phyloP scores from a whole-genome alignment of 2,113 vertebrate genomes.

The Heterotis niloticus region DNA sequence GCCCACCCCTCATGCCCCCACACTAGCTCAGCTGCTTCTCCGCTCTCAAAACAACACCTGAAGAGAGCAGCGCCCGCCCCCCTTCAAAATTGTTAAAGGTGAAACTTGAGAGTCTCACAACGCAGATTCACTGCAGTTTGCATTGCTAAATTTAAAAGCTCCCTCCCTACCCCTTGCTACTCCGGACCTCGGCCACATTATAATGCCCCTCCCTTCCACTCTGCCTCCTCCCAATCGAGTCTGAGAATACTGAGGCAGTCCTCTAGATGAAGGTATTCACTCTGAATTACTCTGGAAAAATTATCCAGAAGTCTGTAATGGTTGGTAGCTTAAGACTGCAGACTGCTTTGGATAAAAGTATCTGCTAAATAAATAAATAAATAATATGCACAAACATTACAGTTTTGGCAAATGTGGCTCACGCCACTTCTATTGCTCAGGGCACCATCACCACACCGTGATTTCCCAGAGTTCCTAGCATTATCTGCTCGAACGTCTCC shows the following conservation, averaged over 20 bases:
- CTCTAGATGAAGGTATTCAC: too few relatives aligned
- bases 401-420: background rate
- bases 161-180: too few relatives aligned
- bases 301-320: too few relatives aligned
- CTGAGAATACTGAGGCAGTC: background rate
- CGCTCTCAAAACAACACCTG: constrained; percentile 45
- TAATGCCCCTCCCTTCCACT: background rate
- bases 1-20: background rate
- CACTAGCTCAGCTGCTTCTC: constrained; percentile 27
- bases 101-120: constrained; percentile 66
- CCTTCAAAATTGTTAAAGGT: constrained; percentile 49
- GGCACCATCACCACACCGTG: too few relatives aligned
- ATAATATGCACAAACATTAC: background rate
- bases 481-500: background rate
- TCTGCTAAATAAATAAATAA: too few relatives aligned
- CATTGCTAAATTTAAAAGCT: constrained; percentile 67
- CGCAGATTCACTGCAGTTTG: constrained; percentile 65
- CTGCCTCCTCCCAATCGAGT: background rate
- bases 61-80: constrained; percentile 42
- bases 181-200: background rate
- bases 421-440: background rate
- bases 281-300: too few relatives aligned
- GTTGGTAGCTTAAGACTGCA: too few relatives aligned
- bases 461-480: too few relatives aligned
- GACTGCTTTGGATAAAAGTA: too few relatives aligned